Percentiles rank a stretch among this genome's conserved stretches.
Evolutionary conservation across 2,113 vertebrate genomes (phyloP).

Genomic region (Aleadryas rufinucha): DNA sequence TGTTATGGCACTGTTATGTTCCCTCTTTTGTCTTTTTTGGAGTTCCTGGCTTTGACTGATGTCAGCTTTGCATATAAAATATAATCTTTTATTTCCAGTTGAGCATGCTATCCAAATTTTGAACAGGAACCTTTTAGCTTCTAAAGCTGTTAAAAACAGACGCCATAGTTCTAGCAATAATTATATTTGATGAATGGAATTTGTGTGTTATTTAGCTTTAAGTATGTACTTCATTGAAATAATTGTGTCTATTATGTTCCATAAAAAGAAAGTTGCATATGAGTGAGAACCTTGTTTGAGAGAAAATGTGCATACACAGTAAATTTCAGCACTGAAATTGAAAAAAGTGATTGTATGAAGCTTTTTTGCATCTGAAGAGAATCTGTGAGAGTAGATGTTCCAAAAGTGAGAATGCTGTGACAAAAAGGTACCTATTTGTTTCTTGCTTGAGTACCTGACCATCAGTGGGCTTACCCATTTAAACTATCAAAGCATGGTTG

Average conservation of each 20-base stretch:
- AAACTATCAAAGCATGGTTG: not conserved
- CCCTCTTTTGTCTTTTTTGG: not conserved
- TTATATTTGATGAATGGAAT: constrained; percentile 56
- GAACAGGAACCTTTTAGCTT: constrained; percentile 31
- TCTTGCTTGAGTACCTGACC: not conserved
- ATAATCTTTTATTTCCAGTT: not conserved
- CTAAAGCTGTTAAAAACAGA: constrained; percentile 30
- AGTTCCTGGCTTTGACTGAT: not conserved
- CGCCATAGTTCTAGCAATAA: not conserved
- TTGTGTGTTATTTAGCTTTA: constrained; percentile 42
- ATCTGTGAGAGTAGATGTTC: not conserved
- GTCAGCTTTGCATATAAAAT: not conserved
- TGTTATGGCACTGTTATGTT: not conserved
- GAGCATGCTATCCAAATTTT: not conserved
- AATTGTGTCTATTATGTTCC: constrained; percentile 47
- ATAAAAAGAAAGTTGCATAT: constrained; percentile 42
- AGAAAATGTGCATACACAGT: constrained; percentile 19
- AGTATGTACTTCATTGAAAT: constrained; percentile 51
- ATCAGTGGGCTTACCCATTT: not conserved
- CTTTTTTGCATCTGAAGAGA: constrained; percentile 44
- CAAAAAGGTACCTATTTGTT: not conserved
- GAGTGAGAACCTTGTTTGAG: constrained; percentile 23
- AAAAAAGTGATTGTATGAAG: not conserved
- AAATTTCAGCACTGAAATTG: constrained; percentile 15
- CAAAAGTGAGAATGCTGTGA: not conserved